Percentiles rank a stretch among this genome's conserved stretches.
These are phyloP conservation scores for Gymnorhina tibicen DNA, from an alignment of 2,113 vertebrate genomes.

Conservation along the genomic window DNA sequence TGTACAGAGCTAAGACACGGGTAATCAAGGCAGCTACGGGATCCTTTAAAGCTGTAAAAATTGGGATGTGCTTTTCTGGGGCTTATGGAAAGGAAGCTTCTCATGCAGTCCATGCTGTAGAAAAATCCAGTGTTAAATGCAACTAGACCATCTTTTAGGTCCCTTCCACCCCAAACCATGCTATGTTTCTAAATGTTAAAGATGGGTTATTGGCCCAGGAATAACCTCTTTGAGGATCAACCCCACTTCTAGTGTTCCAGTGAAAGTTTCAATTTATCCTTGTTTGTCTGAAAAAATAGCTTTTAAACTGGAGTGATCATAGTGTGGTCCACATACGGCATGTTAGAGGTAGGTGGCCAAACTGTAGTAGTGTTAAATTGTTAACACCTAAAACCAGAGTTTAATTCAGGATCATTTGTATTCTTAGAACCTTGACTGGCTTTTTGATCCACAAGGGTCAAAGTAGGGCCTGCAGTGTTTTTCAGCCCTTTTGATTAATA, in stretches of 20 bases:
- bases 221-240: neutral
- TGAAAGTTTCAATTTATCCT: neutral
- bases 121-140: neutral
- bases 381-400: neutral
- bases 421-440: neutral
- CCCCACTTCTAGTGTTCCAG: neutral
- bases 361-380: neutral
- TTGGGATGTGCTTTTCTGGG: neutral
- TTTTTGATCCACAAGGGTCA: neutral
- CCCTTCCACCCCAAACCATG: neutral
- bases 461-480: neutral
- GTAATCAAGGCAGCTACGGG: neutral
- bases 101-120: neutral
- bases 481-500: conserved; percentile 21
- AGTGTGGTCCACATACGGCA: neutral
- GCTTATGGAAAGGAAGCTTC: neutral
- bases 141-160: neutral
- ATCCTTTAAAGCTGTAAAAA: conserved; percentile 1
- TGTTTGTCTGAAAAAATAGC: neutral
- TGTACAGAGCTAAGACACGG: neutral
- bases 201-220: neutral
- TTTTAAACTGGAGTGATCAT: neutral
- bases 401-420: neutral
- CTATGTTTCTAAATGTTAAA: neutral
- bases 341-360: neutral